Conservation (phyloP, 1,140 invertebrate genomes). For the Sminthurides bifidus region DNA sequence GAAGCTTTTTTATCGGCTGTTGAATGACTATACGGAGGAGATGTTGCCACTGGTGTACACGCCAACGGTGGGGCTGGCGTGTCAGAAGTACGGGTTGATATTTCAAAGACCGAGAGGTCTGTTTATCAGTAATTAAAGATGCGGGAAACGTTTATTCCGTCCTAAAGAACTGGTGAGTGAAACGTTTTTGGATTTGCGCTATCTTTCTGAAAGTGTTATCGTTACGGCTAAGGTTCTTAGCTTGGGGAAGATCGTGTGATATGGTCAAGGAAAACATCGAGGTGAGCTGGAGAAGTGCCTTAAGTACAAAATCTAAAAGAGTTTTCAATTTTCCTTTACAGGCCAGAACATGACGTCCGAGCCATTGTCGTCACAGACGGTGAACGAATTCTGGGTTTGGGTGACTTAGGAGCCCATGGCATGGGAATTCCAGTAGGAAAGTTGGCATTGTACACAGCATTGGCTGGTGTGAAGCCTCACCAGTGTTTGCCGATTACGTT, state of each 20-base stretch:
- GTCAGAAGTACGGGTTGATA: slow-evolving; percentile 91
- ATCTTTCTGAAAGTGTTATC: not conserved
- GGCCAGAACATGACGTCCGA: slow-evolving; percentile 83
- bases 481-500: slow-evolving; percentile 82
- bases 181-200: not conserved
- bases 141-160: slow-evolving; percentile 83
- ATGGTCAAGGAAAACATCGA: not conserved
- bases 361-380: slow-evolving; percentile 93
- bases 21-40: slow-evolving; percentile 83
- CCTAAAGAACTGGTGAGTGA: slow-evolving; percentile 68
- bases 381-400: slow-evolving; percentile 83
- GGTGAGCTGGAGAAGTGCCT: not conserved
- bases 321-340: slow-evolving; percentile 43
- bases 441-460: slow-evolving; percentile 77
- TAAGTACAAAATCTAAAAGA: not conserved
- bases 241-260: not conserved
- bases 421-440: slow-evolving; percentile 96
- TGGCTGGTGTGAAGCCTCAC: slow-evolving; percentile 86
- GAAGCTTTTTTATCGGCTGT: slow-evolving; percentile 81
- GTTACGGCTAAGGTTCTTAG: not conserved
- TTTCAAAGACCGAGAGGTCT: slow-evolving; percentile 87
- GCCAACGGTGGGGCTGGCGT: slow-evolving; percentile 91
- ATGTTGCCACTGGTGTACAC: slow-evolving; percentile 98
- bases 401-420: slow-evolving; percentile 85
- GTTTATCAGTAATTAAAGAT: slow-evolving; percentile 93